A percentile compares a stretch with the other conserved stretches of the same genome.
These are phyloP conservation scores for Tyrophagus putrescentiae DNA, from an alignment of 1,140 invertebrate genomes.

Conservation along the genomic window DNA sequence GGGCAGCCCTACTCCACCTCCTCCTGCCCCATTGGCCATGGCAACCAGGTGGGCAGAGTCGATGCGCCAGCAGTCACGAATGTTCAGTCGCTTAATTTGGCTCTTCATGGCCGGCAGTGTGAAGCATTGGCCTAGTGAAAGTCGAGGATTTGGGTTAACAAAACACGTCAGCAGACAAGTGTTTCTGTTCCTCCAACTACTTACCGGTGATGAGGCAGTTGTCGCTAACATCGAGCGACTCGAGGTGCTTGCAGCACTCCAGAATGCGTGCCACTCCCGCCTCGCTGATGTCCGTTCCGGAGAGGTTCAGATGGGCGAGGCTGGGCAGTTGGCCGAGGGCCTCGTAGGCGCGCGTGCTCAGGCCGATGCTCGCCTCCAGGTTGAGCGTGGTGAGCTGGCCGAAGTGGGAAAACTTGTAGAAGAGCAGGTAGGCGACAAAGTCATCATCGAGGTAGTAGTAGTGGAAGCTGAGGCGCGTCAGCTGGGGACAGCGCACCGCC, in stretches of 20 bases:
- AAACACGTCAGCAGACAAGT: not conserved
- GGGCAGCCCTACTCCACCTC: not conserved
- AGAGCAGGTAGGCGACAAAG: not conserved
- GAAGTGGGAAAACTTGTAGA: too few species aligned
- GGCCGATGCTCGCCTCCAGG: slow-evolving; percentile 14
- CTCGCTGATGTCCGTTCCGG: slow-evolving; percentile 7
- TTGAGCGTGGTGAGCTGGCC: not conserved
- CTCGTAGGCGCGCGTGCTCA: not conserved
- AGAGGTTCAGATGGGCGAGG: slow-evolving; percentile 9
- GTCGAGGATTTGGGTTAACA: too few species aligned
- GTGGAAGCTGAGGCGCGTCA: not conserved
- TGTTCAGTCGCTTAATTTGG: slow-evolving; percentile 9
- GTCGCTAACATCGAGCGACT: slow-evolving; percentile 5
- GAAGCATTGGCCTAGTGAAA: slow-evolving; percentile 10
- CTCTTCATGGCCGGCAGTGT: not conserved
- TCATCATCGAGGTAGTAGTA: slow-evolving; percentile 9
- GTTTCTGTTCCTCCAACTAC: not conserved
- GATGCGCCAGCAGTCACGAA: slow-evolving; percentile 16
- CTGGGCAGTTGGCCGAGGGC: not conserved
- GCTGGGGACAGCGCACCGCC: not conserved
- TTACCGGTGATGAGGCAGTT: slow-evolving; percentile 10
- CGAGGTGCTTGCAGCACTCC: not conserved
- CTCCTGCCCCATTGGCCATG: too few species aligned
- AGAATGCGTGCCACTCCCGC: not conserved
- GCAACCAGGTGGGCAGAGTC: not conserved